Conservation (phyloP, 2,113 vertebrate species). For the Microtus ochrogaster region DNA sequence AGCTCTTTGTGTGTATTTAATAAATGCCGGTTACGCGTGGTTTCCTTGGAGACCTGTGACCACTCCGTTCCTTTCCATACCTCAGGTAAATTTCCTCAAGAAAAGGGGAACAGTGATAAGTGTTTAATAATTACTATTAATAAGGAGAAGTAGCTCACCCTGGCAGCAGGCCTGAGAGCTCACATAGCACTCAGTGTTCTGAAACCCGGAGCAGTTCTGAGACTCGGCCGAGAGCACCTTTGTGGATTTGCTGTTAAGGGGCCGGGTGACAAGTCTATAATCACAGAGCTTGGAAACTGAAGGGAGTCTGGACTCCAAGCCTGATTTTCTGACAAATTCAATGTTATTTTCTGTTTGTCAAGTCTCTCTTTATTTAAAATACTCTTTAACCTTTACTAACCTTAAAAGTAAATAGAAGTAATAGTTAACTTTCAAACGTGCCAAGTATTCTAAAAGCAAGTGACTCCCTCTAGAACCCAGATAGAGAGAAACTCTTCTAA, state of each 20-base stretch:
- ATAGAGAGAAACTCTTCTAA: neutral
- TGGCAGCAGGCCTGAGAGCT: neutral
- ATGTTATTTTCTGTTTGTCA: neutral
- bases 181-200: constrained; percentile 36
- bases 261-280: neutral
- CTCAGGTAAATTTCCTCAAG: neutral
- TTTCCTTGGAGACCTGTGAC: neutral
- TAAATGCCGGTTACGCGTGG: neutral
- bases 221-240: neutral
- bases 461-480: neutral
- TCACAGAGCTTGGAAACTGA: constrained; percentile 1
- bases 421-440: neutral
- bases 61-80: neutral
- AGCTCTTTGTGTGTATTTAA: neutral
- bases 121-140: constrained; percentile 1
- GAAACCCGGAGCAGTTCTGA: neutral
- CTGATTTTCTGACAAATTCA: constrained; percentile 29
- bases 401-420: constrained; percentile 13
- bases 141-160: neutral
- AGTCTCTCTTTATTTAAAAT: constrained; percentile 9
- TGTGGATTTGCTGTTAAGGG: neutral
- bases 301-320: neutral
- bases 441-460: neutral
- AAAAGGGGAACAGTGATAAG: constrained; percentile 17
- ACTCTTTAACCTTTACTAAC: neutral